Evolutionary conservation across 2,888 invertebrate species (phyloP).

Genomic region (Ennomos fuscantarius): DNA sequence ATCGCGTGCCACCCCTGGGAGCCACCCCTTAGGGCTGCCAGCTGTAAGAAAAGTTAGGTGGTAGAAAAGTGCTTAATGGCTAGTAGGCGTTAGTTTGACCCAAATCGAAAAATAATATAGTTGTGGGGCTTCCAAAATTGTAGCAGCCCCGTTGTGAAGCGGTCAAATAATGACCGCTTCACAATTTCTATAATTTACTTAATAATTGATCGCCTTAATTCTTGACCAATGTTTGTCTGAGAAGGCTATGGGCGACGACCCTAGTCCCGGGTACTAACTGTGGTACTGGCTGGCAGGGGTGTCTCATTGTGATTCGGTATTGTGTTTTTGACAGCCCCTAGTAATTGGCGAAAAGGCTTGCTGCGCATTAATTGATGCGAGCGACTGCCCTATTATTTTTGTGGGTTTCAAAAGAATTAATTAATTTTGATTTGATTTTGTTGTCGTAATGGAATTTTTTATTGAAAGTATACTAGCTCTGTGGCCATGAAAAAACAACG

Average conservation of each 20-base stretch:
- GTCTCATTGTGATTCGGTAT: conserved; percentile 41
- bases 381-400: conserved; percentile 28
- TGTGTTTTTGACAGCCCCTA: conserved; percentile 42
- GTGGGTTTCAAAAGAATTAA: conserved; percentile 32
- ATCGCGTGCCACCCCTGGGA: conserved; percentile 27
- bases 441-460: not conserved
- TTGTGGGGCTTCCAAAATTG: conserved; percentile 21
- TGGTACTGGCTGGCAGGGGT: conserved; percentile 27
- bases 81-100: conserved; percentile 19
- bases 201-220: too few relatives aligned
- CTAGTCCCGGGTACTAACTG: conserved; percentile 16
- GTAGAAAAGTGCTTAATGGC: conserved; percentile 14
- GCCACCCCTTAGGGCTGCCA: conserved; percentile 26
- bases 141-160: not conserved
- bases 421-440: conserved; percentile 34
- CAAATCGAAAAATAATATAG: conserved; percentile 24
- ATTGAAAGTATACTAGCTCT: not conserved
- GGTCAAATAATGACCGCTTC: too few relatives aligned
- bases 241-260: not conserved
- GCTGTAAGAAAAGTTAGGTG: conserved; percentile 11
- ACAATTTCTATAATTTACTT: not conserved
- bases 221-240: too few relatives aligned
- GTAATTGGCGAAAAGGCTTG: conserved; percentile 37
- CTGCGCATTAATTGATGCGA: conserved; percentile 37
- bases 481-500: too few relatives aligned